Conservation (phyloP, 2,113 vertebrate genomes). For the Herpailurus yagouaroundi region DNA sequence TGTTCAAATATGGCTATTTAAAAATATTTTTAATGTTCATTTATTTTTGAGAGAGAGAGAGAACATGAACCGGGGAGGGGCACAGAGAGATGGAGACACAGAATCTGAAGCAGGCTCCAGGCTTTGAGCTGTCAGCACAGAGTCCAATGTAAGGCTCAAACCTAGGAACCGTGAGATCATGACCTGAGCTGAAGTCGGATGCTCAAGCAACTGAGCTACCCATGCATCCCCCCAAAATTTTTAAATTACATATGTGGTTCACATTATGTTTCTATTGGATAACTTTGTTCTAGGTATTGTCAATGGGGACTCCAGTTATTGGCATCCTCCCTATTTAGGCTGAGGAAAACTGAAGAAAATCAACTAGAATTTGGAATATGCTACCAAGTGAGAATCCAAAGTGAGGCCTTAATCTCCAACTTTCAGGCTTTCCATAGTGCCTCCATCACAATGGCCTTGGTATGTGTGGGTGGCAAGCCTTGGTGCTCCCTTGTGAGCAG, state of each 20-base stretch:
- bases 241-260: neutral
- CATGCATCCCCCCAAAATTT: neutral
- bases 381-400: neutral
- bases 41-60: too few relatives aligned
- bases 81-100: too few relatives aligned
- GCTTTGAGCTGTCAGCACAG: too few relatives aligned
- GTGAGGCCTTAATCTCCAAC: neutral
- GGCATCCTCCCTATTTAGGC: neutral
- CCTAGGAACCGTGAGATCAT: too few relatives aligned
- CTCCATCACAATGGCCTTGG: neutral
- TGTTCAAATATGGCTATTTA: neutral
- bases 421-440: neutral
- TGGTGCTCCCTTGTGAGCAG: neutral
- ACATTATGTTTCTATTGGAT: neutral
- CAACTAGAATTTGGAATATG: neutral
- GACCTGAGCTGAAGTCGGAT: too few relatives aligned
- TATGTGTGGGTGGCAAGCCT: neutral
- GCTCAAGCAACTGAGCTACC: too few relatives aligned
- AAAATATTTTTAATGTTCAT: too few relatives aligned
- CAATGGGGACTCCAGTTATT: neutral
- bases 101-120: too few relatives aligned
- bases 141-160: too few relatives aligned
- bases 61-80: too few relatives aligned
- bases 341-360: constrained; percentile 15
- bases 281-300: neutral